Percentiles rank a stretch among this genome's conserved stretches.
Conservation (phyloP, 2,797 vertebrate genomes). For the Mionectes olivaceus region DNA sequence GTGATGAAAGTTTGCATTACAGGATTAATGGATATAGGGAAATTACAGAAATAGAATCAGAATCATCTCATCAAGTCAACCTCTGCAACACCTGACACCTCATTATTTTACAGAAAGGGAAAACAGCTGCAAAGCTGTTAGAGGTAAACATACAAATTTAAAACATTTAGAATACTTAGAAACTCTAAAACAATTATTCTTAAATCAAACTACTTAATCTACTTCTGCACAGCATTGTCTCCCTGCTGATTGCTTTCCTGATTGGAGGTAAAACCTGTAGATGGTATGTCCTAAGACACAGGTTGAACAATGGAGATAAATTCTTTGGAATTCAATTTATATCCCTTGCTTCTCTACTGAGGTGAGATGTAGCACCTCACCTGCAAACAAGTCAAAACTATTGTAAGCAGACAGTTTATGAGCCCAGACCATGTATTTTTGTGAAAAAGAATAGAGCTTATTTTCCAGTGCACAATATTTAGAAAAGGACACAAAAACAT, state of each 20-base stretch:
- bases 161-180: neutral
- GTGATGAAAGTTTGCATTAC: conserved; percentile 6
- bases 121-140: conserved; percentile 24
- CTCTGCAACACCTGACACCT: conserved; percentile 17
- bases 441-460: neutral
- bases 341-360: neutral
- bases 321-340: neutral
- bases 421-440: neutral
- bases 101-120: conserved; percentile 6
- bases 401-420: neutral
- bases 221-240: neutral
- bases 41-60: conserved; percentile 31
- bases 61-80: conserved; percentile 18
- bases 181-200: neutral
- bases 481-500: conserved; percentile 42
- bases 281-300: neutral
- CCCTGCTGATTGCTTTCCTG: neutral
- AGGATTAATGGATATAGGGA: neutral
- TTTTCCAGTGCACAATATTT: neutral
- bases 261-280: neutral
- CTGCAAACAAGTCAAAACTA: neutral
- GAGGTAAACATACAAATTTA: neutral
- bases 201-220: neutral
- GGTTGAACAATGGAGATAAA: neutral
- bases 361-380: neutral